A percentile compares a stretch with the other conserved stretches of the same genome.
phyloP scores from a whole-genome alignment of 2,113 vertebrate species.

The Lampris incognitus region DNA sequence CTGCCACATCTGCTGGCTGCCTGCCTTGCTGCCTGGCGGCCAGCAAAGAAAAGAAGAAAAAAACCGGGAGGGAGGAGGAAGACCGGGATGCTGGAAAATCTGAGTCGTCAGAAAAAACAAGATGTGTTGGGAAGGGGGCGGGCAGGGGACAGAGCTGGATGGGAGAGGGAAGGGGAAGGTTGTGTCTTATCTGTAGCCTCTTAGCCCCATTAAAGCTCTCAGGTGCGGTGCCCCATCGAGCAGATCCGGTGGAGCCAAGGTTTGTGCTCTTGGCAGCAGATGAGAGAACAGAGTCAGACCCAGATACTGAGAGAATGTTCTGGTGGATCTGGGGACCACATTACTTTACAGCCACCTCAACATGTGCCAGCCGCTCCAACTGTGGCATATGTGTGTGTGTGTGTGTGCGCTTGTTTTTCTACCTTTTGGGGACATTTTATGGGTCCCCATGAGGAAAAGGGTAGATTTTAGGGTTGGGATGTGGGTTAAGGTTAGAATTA shows the following conservation, averaged over 20 bases:
- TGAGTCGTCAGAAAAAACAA: constrained; percentile 54
- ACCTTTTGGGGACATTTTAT: no score
- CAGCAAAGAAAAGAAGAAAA: constrained; percentile 16
- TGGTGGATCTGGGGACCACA: constrained; percentile 58
- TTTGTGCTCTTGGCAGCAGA: constrained; percentile 70
- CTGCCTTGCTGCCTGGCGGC: constrained; percentile 53
- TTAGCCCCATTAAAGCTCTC: constrained; percentile 72
- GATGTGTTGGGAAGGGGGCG: constrained; percentile 38
- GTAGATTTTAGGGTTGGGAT: no score
- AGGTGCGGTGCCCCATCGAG: constrained; percentile 65
- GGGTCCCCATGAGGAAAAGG: no score
- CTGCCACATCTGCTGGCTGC: constrained; percentile 75
- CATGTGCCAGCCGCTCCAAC: constrained; percentile 62
- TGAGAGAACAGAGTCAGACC: constrained; percentile 65
- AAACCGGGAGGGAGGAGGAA: constrained; percentile 27
- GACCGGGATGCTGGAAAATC: constrained; percentile 62
- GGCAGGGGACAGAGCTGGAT: background rate
- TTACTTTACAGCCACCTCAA: constrained; percentile 50
- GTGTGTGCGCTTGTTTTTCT: no score
- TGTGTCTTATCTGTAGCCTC: constrained; percentile 69
- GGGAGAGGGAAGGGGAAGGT: constrained; percentile 40
- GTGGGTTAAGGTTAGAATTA: no score
- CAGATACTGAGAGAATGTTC: constrained; percentile 55
- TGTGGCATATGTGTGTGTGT: constrained; percentile 3
- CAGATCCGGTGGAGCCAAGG: constrained; percentile 42